phyloP scores from a whole-genome alignment of 2,113 vertebrate genomes.

The Turdus rufiventris region DNA sequence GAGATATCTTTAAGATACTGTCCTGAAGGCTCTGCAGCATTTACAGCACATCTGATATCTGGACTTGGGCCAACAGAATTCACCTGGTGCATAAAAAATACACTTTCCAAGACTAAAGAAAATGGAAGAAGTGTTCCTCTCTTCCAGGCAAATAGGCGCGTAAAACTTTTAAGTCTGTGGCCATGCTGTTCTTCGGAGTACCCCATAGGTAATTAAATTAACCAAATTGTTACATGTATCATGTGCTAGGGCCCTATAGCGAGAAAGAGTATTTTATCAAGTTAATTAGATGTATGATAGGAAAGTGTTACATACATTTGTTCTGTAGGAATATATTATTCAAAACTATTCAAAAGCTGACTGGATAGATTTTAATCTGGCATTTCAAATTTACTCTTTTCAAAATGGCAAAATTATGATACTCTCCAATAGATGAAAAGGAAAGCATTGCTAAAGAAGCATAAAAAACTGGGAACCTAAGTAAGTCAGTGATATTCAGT shows the following conservation, averaged over 20 bases:
- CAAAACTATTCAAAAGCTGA: background rate
- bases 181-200: background rate
- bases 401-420: background rate
- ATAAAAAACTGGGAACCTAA: background rate
- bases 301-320: background rate
- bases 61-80: background rate
- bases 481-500: background rate
- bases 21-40: background rate
- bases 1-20: background rate
- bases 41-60: background rate
- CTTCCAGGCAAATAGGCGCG: background rate
- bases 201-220: background rate
- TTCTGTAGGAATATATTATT: background rate
- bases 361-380: constrained; percentile 1
- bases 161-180: background rate
- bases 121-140: background rate
- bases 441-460: background rate
- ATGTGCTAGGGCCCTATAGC: background rate
- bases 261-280: background rate
- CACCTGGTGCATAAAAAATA: background rate
- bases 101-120: background rate
- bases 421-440: background rate
- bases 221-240: background rate
- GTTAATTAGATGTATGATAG: background rate
- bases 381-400: background rate